Evolutionary conservation across 2,113 vertebrate genomes (phyloP).

Genomic region (Etheostoma spectabile): DNA sequence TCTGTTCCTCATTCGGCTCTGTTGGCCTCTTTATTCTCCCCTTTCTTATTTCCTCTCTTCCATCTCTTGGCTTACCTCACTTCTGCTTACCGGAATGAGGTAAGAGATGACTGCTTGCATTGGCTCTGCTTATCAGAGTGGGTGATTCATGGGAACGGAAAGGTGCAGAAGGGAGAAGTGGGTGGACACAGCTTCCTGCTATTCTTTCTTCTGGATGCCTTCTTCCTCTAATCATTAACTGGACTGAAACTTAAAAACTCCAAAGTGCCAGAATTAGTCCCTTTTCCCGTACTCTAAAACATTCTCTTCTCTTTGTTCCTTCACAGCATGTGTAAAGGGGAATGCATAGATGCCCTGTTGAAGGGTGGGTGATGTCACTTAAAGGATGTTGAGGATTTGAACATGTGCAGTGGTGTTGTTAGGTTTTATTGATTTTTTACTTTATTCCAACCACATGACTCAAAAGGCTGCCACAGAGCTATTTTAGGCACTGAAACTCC

Average conservation of each 20-base stretch:
- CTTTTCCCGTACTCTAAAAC: conserved; percentile 12
- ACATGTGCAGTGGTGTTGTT: conserved; percentile 2
- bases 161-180: conserved; percentile 68
- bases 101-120: conserved; percentile 52
- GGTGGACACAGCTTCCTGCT: conserved; percentile 77
- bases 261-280: conserved; percentile 23
- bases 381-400: conserved; percentile 1
- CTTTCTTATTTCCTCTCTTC: conserved; percentile 44
- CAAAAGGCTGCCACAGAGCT: conserved; percentile 53
- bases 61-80: conserved; percentile 62
- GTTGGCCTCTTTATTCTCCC: conserved; percentile 45
- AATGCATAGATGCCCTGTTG: conserved; percentile 8
- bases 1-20: conserved; percentile 66
- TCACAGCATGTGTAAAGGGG: not conserved
- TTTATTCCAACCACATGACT: conserved; percentile 69
- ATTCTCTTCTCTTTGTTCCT: conserved; percentile 49
- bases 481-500: conserved; percentile 64
- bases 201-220: conserved; percentile 72
- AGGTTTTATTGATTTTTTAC: not conserved
- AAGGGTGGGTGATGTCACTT: conserved; percentile 53
- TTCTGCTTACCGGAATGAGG: conserved; percentile 62
- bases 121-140: conserved; percentile 62
- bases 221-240: conserved; percentile 74
- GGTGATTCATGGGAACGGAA: conserved; percentile 81
- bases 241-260: conserved; percentile 34